Evolutionary conservation across 2,888 invertebrate genomes (phyloP), one percentile per base, ranked within the genome.

Genomic region (Xanthorhoe spadicearia): DNA sequence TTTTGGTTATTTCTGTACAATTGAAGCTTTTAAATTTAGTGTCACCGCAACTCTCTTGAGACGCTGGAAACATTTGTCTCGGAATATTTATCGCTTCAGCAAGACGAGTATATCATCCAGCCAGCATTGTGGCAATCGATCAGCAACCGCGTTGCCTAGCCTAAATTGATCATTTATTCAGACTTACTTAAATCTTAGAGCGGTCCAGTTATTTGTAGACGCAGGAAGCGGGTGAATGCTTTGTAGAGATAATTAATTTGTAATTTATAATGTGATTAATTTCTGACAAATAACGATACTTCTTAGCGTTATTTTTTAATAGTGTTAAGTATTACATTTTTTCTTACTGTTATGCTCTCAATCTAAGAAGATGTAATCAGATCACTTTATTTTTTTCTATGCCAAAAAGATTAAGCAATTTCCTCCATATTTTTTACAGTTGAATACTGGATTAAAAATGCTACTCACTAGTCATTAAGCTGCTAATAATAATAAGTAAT

Each of bases 21-120:
- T 92, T 89, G 92, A 90, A 87, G 92, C 92, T 90, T 91, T 92
- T 91, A 93, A 92, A 93, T 93, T 89, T 90, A 92, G 92, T 93
- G 92, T 90, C 92, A 89, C 91, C 90, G 90, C 91, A 87, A 84
- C 88, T 91, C 92, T 87, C 90, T 77, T 83, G 91, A 90, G 92
- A 90, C 90, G 90, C 83, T 87, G 59, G 83, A 84, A 89, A 88
- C 92, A 92, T 93, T 93, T 92, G 92, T 93, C 92, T 91, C 83
- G 83, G 90, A 87, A 90, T 93, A 93, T 93, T 92, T 92, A 93
- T 92, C 89, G 90, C 81, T 80, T 80, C 85, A 83, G 85, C 87
- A 86, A 86, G 90, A 83, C 84, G 88, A 84, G 87, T 92, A 87
- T 90, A 92, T 92, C 92, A 92, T 91, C 88, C 92, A 84, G 88